Evolutionary conservation across 1,140 invertebrate genomes (phyloP), one percentile per base, ranked within the genome.

Genomic region (Pomacea maculata): DNA sequence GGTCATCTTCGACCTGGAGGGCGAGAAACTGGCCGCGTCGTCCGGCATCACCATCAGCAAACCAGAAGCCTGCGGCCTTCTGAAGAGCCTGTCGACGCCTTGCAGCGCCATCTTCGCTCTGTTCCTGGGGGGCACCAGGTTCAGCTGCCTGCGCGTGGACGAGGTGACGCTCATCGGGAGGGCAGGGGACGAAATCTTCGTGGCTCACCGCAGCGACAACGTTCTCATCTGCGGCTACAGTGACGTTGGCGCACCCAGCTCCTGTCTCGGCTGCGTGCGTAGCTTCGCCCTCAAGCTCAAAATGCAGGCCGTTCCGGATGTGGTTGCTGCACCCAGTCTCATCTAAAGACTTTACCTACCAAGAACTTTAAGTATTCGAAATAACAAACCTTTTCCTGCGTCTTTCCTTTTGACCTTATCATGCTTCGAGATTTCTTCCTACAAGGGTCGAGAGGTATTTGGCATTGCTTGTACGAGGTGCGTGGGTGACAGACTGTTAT

Each of bases 61-160:
- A 21, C 9, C 52, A 14, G 84, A 85, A 29, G 82, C 80, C 0
- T 29, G n/a, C 17, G 71, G 61, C 45, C 45, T 83, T 25, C 21
- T 82, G 6, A 81, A 80, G 57, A 80, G 71, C 21, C 61, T 85
- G 74, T 29, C 12, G 68, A 21, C 75, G 9, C 34, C 76, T 45
- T 81, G 63, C 68, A 78, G 34, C 34, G 54, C 25, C 57, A 77
- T 85, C 34, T 85, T 80, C 70, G 80, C 75, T 10, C 78, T 83
- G 21, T 82, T 82, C 75, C 54, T 85, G 19, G 75, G 77, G 72
- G 82, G 72, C 6, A 11, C 25, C 52, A 67, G 78, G 78, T 79
- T 82, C 76, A 78, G 67, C 64, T 84, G 83, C 54, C 54, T 85
- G 67, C 64, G 65, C n/a, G 82, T 85, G 63, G 84, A 85, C 78